Evolutionary conservation across 2,888 invertebrate species (phyloP), one percentile per base, ranked within the genome.

Genomic region (Drosophila formosana): DNA sequence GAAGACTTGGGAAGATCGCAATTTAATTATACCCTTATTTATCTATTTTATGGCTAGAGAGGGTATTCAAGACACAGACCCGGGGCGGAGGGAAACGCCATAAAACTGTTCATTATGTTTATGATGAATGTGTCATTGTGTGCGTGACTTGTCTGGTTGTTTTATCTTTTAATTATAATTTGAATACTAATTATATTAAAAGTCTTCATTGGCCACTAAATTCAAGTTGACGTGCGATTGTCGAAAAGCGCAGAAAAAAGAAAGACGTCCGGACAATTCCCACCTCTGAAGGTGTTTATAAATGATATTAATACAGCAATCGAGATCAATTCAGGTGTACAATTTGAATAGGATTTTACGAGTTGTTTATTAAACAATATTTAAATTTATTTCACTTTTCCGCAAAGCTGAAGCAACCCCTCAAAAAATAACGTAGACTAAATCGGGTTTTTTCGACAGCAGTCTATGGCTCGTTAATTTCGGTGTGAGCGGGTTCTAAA

Each of bases 361-460:
- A 76, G 56, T 79, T 73, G 75, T 74, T 86, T 79, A 84, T 78
- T 80, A 60, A 70, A 81, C 66, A 71, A 71, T 57, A 68, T 58
- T 58, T 55, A 1, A 66, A 62, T 72, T 74, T 72, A 70, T 73
- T 68, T 53, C 56, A 84, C 68, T 83, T 83, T 83, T 83, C 88
- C 85, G 88, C 69, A 70, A 64, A 46, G 43, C 50, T 47, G 2
- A 32, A 43, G 7, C 7, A 50, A n/a, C 23, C n/a, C 49, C 50
- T 9, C 43, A 5, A 39, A 39, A n/a, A 39, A 39, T 13, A 51
- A 51, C 43, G 34, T 45, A 43, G 11, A 32, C 6, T 26, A 55
- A 58, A 61, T 43, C 72, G 39, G 23, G 72, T 76, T 75, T 75
- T 75, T 8, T 49, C 32, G 8, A 34, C 4, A 26, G 56, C 4